Percentiles rank a stretch among this genome's conserved stretches.
Evolutionary conservation across 2,888 invertebrate genomes (phyloP).

Genomic region (Aphidius colemani): DNA sequence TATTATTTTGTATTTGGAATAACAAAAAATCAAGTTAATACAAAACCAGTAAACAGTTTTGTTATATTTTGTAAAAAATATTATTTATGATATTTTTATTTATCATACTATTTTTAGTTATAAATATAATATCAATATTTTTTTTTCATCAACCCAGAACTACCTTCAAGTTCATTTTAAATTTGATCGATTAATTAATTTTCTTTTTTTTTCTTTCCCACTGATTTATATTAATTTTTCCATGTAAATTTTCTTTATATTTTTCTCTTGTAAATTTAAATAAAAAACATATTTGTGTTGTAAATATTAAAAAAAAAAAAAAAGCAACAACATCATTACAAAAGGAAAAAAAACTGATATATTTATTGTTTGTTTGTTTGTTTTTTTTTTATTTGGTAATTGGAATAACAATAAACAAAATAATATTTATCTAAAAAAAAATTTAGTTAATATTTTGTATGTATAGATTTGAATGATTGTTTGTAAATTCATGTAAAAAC

Average conservation of each 20-base stretch:
- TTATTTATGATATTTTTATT: not conserved
- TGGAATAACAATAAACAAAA: not conserved
- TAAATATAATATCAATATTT: too few relatives aligned
- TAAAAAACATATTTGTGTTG: too few relatives aligned
- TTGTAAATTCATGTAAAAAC: constrained; percentile 39
- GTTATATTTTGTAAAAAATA: too few relatives aligned
- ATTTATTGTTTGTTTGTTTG: too few relatives aligned
- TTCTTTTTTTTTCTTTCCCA: not conserved
- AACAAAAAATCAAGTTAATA: too few relatives aligned
- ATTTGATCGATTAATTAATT: not conserved
- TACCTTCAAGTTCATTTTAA: too few relatives aligned
- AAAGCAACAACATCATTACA: not conserved
- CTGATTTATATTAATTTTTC: not conserved
- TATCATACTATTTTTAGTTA: not conserved
- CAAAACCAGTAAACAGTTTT: too few relatives aligned
- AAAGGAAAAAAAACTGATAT: not conserved
- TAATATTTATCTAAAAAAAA: not conserved
- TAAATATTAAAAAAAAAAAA: not conserved
- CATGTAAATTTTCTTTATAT: too few relatives aligned
- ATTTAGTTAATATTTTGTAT: not conserved
- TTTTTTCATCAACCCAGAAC: too few relatives aligned
- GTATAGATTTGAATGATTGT: not conserved
- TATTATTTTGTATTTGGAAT: too few relatives aligned
- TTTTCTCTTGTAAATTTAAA: too few relatives aligned
- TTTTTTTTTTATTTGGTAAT: not conserved